phyloP scores from a whole-genome alignment of 2,888 invertebrate species.

The Drosophila longiperda region DNA sequence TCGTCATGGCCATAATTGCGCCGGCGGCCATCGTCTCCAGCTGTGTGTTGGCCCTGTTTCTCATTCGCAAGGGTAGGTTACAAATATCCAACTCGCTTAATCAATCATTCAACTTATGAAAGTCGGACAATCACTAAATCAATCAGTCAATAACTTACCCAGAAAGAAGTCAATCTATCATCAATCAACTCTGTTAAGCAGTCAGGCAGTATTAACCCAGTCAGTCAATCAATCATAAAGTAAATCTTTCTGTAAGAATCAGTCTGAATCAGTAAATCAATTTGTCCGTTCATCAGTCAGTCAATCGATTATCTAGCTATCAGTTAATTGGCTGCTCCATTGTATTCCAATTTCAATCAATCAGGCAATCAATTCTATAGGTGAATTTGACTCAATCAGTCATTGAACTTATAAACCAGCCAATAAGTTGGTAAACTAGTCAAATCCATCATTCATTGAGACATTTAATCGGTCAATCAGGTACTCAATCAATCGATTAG shows the following conservation, averaged over 20 bases:
- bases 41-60: constrained; percentile 79
- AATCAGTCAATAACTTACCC: neutral
- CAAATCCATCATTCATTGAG: neutral
- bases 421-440: neutral
- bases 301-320: neutral
- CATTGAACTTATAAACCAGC: neutral
- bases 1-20: constrained; percentile 88
- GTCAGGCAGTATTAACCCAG: neutral
- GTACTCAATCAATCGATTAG: neutral
- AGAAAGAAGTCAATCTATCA: neutral
- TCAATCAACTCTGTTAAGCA: neutral
- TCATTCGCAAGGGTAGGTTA: constrained; percentile 79
- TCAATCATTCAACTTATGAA: neutral
- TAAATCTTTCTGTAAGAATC: neutral
- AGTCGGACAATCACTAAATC: neutral
- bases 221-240: neutral
- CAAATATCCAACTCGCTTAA: neutral
- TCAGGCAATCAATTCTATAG: neutral
- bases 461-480: neutral
- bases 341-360: neutral
- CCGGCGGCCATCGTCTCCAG: constrained; percentile 86
- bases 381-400: neutral
- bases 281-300: neutral
- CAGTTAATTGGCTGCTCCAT: no score
- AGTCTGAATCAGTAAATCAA: neutral